Evolutionary conservation across 1,140 invertebrate genomes (phyloP).

Genomic region (Eufriesea mexicana): DNA sequence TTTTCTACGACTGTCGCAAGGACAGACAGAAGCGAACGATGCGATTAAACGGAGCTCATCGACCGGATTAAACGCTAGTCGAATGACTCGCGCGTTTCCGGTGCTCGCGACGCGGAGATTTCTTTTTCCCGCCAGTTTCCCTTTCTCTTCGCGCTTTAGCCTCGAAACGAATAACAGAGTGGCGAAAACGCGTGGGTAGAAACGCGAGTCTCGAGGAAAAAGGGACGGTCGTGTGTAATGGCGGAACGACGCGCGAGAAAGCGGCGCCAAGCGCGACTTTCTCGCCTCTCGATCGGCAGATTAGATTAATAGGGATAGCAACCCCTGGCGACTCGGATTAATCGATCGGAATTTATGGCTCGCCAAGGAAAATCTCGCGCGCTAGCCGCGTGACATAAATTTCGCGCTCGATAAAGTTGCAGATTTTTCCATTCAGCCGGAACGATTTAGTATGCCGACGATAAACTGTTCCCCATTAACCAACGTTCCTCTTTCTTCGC

Average conservation of each 20-base stretch:
- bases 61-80: slow-evolving; percentile 1
- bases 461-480: slow-evolving; percentile 23
- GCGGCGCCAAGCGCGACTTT: slow-evolving; percentile 38
- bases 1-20: not conserved
- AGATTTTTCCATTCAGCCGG: not conserved
- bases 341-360: slow-evolving; percentile 34
- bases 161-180: slow-evolving; percentile 39
- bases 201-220: slow-evolving; percentile 10
- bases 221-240: slow-evolving; percentile 18
- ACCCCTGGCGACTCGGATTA: slow-evolving; percentile 36
- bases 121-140: slow-evolving; percentile 18
- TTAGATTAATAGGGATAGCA: slow-evolving; percentile 43
- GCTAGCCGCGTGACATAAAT: slow-evolving; percentile 27
- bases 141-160: not conserved
- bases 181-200: slow-evolving; percentile 40
- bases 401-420: slow-evolving; percentile 25
- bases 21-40: slow-evolving; percentile 7
- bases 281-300: slow-evolving; percentile 28
- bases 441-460: slow-evolving; percentile 2
- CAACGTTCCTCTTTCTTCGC: not conserved
- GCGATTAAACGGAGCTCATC: slow-evolving; percentile 18
- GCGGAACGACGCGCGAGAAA: slow-evolving; percentile 2
- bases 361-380: slow-evolving; percentile 3
- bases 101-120: slow-evolving; percentile 5
- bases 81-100: slow-evolving; percentile 34